phyloP scores from a whole-genome alignment of 2,797 vertebrate species.

The Phyllotis vaccarum region DNA sequence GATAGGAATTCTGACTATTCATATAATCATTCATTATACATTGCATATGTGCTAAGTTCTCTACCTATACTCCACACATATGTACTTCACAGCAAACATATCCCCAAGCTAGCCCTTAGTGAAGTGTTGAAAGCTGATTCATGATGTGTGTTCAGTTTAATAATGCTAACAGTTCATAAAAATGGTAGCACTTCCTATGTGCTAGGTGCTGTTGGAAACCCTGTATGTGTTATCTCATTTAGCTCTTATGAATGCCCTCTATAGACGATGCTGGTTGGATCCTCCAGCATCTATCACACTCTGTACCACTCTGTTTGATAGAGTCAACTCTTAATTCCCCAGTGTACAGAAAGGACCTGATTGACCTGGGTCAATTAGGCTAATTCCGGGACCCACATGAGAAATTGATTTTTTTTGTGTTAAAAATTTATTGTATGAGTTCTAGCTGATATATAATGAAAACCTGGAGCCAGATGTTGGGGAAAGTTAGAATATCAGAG shows the following conservation, averaged over 20 bases:
- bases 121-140: background rate
- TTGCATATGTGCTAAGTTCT: background rate
- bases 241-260: background rate
- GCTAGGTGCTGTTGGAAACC: background rate
- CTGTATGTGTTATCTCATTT: background rate
- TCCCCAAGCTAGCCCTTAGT: background rate
- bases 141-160: background rate
- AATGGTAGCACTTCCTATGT: background rate
- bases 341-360: background rate
- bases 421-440: background rate
- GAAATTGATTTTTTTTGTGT: background rate
- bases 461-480: too few relatives aligned
- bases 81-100: background rate
- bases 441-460: too few relatives aligned
- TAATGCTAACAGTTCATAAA: background rate
- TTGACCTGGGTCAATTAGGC: background rate
- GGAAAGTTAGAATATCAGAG: too few relatives aligned
- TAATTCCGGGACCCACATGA: background rate
- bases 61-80: too few relatives aligned
- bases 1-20: background rate
- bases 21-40: background rate
- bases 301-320: background rate
- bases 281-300: background rate
- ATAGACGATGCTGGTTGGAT: background rate
- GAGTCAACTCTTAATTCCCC: background rate